Conservation (phyloP, 2,113 vertebrate genomes). For the Phaethornis superciliosus region DNA sequence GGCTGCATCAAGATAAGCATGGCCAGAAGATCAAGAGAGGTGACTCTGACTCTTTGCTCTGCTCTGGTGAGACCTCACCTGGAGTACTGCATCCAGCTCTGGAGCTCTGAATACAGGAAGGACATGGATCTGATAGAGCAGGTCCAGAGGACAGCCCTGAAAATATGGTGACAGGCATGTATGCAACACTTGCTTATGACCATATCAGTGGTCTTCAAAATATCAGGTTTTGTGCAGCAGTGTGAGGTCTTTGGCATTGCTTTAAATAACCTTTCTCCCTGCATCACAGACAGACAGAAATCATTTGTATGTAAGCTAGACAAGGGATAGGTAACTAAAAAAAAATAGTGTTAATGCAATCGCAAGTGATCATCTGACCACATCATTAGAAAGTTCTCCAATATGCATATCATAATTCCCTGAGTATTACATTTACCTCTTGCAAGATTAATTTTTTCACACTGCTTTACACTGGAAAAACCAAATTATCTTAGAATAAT, state of each 20-base stretch:
- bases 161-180: background rate
- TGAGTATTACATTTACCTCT: background rate
- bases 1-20: no score
- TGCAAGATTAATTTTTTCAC: background rate
- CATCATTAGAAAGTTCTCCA: background rate
- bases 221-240: background rate
- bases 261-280: background rate
- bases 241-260: background rate
- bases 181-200: background rate
- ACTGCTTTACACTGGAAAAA: background rate
- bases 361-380: background rate
- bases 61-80: no score
- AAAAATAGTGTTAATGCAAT: background rate
- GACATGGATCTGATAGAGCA: no score
- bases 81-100: no score
- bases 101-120: no score
- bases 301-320: background rate
- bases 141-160: no score
- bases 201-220: background rate
- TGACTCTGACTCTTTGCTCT: no score
- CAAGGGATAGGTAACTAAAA: background rate
- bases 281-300: background rate
- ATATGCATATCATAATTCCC: background rate
- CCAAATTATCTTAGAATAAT: background rate
- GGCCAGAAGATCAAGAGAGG: no score